phyloP scores from a whole-genome alignment of 2,797 vertebrate species.

The Hafferia zeledoni region DNA sequence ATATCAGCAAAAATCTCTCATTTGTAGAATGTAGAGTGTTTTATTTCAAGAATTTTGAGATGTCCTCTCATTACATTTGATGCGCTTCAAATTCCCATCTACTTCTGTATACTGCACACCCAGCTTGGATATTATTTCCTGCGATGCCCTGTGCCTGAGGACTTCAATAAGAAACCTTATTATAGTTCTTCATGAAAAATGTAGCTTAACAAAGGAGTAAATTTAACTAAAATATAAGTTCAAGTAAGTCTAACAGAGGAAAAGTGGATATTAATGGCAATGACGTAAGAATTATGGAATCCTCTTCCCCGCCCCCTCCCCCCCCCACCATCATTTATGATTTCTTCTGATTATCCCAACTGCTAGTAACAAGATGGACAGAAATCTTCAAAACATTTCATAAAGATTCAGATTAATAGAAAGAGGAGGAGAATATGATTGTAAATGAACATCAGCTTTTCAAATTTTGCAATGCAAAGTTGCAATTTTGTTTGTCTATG shows the following conservation, averaged over 20 bases:
- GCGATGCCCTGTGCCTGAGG: background rate
- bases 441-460: background rate
- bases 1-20: background rate
- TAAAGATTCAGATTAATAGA: background rate
- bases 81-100: background rate
- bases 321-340: background rate
- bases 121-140: background rate
- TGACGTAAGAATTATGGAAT: background rate
- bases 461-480: background rate
- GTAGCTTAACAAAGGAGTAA: background rate
- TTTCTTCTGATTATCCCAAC: background rate
- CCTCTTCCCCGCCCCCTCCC: rapidly evolving
- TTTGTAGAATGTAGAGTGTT: background rate
- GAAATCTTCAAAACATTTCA: background rate
- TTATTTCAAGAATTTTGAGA: background rate
- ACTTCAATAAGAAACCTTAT: background rate
- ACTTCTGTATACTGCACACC: background rate
- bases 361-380: background rate
- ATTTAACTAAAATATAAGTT: background rate
- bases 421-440: background rate
- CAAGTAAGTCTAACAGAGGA: background rate
- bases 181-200: background rate
- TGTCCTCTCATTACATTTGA: background rate
- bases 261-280: background rate
- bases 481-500: background rate